Evolutionary conservation across 1,140 invertebrate genomes (phyloP).

Genomic region (Achroia grisella): DNA sequence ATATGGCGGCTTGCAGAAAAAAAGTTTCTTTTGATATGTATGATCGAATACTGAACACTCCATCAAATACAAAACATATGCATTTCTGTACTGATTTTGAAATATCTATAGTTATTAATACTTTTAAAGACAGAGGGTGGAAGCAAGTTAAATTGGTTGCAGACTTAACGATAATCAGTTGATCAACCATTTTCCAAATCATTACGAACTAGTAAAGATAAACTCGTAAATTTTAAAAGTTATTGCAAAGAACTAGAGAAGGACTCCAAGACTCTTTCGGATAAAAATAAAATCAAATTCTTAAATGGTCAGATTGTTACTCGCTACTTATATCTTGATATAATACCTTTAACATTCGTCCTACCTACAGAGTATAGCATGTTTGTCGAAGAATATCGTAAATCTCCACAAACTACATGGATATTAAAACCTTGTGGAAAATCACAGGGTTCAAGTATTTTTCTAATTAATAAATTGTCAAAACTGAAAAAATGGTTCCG

Average conservation of each 20-base stretch:
- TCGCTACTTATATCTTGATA: constrained; percentile 89
- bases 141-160: constrained; percentile 90
- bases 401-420: constrained; percentile 95
- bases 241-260: constrained; percentile 94
- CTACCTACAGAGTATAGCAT: constrained; percentile 96
- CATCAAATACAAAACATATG: constrained; percentile 38
- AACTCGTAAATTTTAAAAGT: constrained; percentile 96
- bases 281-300: constrained; percentile 73
- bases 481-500: constrained; percentile 90
- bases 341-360: constrained; percentile 95
- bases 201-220: constrained; percentile 96
- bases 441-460: constrained; percentile 89
- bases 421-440: constrained; percentile 97
- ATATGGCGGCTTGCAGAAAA: constrained; percentile 6
- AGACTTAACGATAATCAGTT: constrained; percentile 91
- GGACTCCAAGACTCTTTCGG: constrained; percentile 90
- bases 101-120: constrained; percentile 93
- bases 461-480: constrained; percentile 89
- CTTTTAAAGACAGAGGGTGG: constrained; percentile 96
- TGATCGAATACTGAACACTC: constrained; percentile 1
- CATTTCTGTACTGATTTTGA: constrained; percentile 94
- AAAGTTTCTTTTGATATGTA: constrained; percentile 6
- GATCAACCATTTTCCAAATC: constrained; percentile 95
- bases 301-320: constrained; percentile 80
- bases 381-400: constrained; percentile 96